Base-by-base conservation (phyloP, 2,797 vertebrate genomes). In the Myotis findleyi region DNA sequence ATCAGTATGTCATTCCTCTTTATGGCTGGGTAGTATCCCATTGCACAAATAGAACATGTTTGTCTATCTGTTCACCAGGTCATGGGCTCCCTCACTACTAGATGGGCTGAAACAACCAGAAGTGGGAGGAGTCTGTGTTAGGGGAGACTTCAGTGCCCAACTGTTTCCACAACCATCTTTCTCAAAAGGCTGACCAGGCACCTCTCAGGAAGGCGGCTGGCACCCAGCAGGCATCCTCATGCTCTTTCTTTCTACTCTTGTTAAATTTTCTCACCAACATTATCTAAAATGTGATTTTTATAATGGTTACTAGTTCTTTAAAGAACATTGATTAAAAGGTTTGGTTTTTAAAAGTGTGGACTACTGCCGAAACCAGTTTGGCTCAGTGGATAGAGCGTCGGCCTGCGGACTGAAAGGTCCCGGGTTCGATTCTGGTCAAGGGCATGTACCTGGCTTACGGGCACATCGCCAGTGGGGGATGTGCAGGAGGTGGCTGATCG, bases 11-110 rank as follows among this genome's bases (percentile, higher is more conserved):
- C 14, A 3, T 12, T 47, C 16, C 17, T 21, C 20, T 36, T n/a
- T 5, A 0, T 30, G 30, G 20, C 25, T 55, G 20, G 20, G 2
- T 1, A 30, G 59, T 9, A 68, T 0, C 64, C 41, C 25, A 8
- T 0, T 11, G 12, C 5, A 5, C 0, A 2, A 25, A 8, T 0
- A 2, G 3, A 25, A 57, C 49, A 9, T 49, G 2, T 16, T 1
- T 47, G 2, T 41, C 51, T n/a, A 8, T 23, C 4, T 64, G 36
- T 27, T 36, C 2, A 4, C 21, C 47, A 30, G 27, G 16, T 14
- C 14, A 7, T 1, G 27, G 57, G 36, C 13, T 62, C 47, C 41
- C 51, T 49, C 8, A 25, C 14, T 7, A n/a, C 51, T 7, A 6
- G 14, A 7, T 18, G 12, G 20, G 14, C 23, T 36, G 55, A 51